phyloP scores from a whole-genome alignment of 1,140 invertebrate genomes.

The Pachyrhynchus sulphureomaculatus region DNA sequence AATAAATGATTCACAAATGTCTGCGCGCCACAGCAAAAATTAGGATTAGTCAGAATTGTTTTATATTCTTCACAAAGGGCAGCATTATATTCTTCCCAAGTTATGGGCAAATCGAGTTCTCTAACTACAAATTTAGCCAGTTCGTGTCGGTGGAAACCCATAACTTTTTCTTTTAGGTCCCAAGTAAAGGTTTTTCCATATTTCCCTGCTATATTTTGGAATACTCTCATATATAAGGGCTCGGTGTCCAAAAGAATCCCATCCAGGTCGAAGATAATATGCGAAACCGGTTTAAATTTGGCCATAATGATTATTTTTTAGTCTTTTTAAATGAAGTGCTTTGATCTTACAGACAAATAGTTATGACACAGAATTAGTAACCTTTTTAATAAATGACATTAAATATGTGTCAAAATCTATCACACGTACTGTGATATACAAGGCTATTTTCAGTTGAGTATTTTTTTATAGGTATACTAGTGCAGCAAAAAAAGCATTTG shows the following conservation, averaged over 20 bases:
- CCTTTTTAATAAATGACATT: too few relatives aligned
- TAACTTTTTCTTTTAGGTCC: slow-evolving; percentile 58
- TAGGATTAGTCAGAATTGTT: slow-evolving; percentile 34
- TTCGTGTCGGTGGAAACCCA: slow-evolving; percentile 60
- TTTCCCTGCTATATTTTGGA: slow-evolving; percentile 42
- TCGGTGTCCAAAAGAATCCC: slow-evolving; percentile 56
- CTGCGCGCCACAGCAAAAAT: slow-evolving; percentile 72
- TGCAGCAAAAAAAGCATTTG: too few relatives aligned
- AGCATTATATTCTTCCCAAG: too few relatives aligned
- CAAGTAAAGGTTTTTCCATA: slow-evolving; percentile 61
- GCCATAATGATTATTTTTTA: too few relatives aligned
- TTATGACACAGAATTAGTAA: too few relatives aligned
- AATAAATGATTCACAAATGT: slow-evolving; percentile 78
- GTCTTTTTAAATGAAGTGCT: too few relatives aligned
- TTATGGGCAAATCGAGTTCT: slow-evolving; percentile 56
- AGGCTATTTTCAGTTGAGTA: too few relatives aligned
- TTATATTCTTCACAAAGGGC: slow-evolving; percentile 25
- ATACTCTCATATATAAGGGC: slow-evolving; percentile 44
- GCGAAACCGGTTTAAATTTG: slow-evolving; percentile 53
- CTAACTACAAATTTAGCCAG: slow-evolving; percentile 57
- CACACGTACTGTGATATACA: too few relatives aligned
- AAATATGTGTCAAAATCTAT: too few relatives aligned
- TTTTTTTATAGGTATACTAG: too few relatives aligned
- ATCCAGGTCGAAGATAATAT: slow-evolving; percentile 62
- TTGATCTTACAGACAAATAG: too few relatives aligned